phyloP scores from a whole-genome alignment of 1,140 invertebrate species.

The Heliconius himera region DNA sequence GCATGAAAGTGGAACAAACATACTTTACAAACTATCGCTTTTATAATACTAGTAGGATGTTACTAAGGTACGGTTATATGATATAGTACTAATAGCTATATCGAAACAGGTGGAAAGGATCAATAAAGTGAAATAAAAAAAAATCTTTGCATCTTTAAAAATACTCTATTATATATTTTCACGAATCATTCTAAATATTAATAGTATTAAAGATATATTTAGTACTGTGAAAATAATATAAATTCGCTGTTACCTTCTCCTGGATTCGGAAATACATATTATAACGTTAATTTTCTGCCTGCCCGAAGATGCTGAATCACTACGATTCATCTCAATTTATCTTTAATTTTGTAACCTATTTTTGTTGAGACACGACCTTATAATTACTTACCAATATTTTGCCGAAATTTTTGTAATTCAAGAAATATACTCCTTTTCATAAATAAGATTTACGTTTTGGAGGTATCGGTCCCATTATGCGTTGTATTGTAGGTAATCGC shows the following conservation, averaged over 20 bases:
- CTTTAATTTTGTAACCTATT: constrained; percentile 22
- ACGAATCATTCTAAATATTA: not conserved
- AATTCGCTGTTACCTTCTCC: not conserved
- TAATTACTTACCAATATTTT: not conserved
- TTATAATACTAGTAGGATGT: too few species aligned
- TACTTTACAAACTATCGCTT: too few species aligned
- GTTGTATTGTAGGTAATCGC: too few species aligned
- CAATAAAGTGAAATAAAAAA: too few species aligned
- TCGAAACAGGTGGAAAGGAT: too few species aligned
- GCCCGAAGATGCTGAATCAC: constrained; percentile 23
- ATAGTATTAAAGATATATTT: not conserved
- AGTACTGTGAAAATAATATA: not conserved
- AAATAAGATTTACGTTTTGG: too few species aligned
- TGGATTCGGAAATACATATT: not conserved
- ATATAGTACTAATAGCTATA: too few species aligned
- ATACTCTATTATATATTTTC: too few species aligned
- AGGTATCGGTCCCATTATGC: too few species aligned
- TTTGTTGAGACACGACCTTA: not conserved
- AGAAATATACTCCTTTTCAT: too few species aligned
- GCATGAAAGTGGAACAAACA: too few species aligned
- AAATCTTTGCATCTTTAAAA: too few species aligned
- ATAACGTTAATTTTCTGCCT: constrained; percentile 20
- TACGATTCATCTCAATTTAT: constrained; percentile 32
- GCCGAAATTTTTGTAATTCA: not conserved
- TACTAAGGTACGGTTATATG: not conserved